Evolutionary conservation across 2,797 vertebrate genomes (phyloP), one percentile per base, ranked within the genome.

Genomic region (Toxotes lorentzi): DNA sequence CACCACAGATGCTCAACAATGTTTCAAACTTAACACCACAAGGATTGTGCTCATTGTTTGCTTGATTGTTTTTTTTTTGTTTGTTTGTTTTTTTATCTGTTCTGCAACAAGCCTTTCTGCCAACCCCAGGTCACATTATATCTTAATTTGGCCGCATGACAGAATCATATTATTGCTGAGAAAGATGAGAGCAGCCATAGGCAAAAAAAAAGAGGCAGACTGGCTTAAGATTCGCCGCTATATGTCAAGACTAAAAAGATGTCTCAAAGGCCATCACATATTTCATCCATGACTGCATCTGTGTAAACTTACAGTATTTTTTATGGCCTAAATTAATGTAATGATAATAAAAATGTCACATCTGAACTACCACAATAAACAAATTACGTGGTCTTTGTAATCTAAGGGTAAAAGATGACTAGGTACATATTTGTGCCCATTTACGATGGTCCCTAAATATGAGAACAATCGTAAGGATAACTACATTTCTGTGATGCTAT

Each of bases 111-210:
- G 64, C 72, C 45, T 27, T 77, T 81, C 68, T 65, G 71, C 45
- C 51, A 68, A 90, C 87, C 81, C 9, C 35, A 50, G 86, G 84
- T 91, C 82, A 80, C 54, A 56, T 87, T 76, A 64, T 53, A 76
- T 86, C 72, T 86, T 85, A 67, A 86, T 89, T 83, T 85, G 69
- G 76, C 62, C 47, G 64, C 65, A 35, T 48, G 73, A 72, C 82
- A 71, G 70, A 85, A 61, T 75, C 71, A 57, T 35, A 72, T 81
- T 76, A 85, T 71, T 60, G 66, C 38, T 51, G 66, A 57, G 40
- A 48, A 68, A 79, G 58, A 81, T 34, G 48, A 41, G 60, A 70
- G 38, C 11, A 48, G 78, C 78, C 68, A 30, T 2, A 34, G 48
- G 79, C 76, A 34, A 53, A n/a, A 23, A 57, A 19, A n/a, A 23